Conservation (phyloP, 2,113 vertebrate species). For the Semnornis frantzii region DNA sequence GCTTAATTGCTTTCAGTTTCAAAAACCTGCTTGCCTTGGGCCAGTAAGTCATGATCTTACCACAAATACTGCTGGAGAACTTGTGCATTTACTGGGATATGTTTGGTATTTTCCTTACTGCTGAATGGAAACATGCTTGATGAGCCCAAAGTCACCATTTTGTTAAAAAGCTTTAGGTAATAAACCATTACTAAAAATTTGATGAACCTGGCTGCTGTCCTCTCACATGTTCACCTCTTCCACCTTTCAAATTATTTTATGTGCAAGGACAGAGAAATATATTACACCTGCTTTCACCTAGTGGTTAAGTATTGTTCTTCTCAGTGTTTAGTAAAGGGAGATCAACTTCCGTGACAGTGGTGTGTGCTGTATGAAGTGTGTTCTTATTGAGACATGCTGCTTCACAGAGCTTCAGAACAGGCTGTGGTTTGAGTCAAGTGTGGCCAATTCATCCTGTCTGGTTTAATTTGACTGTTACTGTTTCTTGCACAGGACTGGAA, state of each 20-base stretch:
- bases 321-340: not conserved
- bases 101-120: not conserved
- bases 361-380: not conserved
- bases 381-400: not conserved
- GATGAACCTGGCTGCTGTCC: not conserved
- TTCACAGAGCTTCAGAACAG: accelerated
- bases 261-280: not conserved
- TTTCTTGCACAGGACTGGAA: not conserved
- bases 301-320: not conserved
- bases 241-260: not conserved
- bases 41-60: not conserved
- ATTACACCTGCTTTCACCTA: not conserved
- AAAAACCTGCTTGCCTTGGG: constrained; percentile 27
- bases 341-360: not conserved
- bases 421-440: not conserved
- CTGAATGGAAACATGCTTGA: not conserved
- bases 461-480: not conserved
- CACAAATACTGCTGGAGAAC: not conserved
- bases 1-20: constrained; percentile 10
- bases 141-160: not conserved
- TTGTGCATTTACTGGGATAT: not conserved
- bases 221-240: not conserved
- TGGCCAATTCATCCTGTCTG: not conserved
- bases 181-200: not conserved
- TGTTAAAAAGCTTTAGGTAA: not conserved